Percentiles rank a stretch among this genome's conserved stretches.
These are phyloP conservation scores for Myotis planiceps DNA, from an alignment of 2,797 vertebrate species.

Conservation along the genomic window DNA sequence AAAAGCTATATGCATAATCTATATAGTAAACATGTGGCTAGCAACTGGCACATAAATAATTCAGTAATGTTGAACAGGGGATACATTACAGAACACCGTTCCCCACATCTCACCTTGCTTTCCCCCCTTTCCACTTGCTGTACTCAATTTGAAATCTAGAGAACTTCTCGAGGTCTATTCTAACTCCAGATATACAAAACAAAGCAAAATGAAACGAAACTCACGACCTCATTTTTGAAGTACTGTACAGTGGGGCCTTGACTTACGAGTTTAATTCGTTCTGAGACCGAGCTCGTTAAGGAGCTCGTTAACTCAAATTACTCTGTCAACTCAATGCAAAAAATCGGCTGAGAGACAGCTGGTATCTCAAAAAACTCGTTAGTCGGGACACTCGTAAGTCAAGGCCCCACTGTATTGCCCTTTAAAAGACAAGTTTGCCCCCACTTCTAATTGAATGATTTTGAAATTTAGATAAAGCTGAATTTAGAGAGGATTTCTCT, in stretches of 20 bases:
- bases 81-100: background rate
- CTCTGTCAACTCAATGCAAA: too few species aligned
- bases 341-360: too few species aligned
- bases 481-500: background rate
- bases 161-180: slow-evolving; percentile 22
- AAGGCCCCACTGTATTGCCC: background rate
- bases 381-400: too few species aligned
- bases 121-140: background rate
- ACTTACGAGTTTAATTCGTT: too few species aligned
- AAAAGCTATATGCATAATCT: slow-evolving; percentile 56
- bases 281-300: too few species aligned
- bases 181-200: background rate
- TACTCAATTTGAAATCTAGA: background rate
- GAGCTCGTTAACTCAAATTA: too few species aligned
- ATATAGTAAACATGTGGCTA: slow-evolving; percentile 69
- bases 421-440: background rate
- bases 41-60: slow-evolving; percentile 68
- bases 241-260: background rate
- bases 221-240: slow-evolving; percentile 28
- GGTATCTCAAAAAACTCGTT: too few species aligned
- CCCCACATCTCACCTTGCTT: background rate
- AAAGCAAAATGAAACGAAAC: background rate
- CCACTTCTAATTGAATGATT: background rate
- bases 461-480: slow-evolving; percentile 49
- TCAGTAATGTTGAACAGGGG: slow-evolving; percentile 47